These are phyloP conservation scores for Trilocha varians DNA, from an alignment of 2,888 invertebrate species.

Conservation along the genomic window DNA sequence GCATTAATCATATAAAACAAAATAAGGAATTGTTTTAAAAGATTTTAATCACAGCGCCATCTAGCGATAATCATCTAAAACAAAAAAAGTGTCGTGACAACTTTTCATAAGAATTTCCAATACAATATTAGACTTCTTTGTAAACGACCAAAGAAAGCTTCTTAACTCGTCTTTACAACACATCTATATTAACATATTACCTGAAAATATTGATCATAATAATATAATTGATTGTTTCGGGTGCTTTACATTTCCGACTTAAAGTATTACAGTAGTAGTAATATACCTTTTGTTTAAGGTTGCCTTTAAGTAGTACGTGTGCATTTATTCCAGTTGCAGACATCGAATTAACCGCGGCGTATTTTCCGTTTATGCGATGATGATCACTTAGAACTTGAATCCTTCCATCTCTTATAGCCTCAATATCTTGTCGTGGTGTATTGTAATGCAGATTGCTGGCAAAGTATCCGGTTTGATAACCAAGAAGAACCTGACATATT, in stretches of 20 bases:
- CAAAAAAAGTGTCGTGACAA: no score
- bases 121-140: no score
- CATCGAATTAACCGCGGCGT: conserved; percentile 36
- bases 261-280: background rate
- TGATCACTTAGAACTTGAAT: conserved; percentile 73
- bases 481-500: conserved; percentile 52
- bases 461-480: conserved; percentile 77
- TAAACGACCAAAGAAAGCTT: no score
- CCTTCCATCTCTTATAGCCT: conserved; percentile 60
- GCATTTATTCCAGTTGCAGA: conserved; percentile 37
- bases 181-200: no score
- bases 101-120: no score
- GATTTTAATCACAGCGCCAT: no score
- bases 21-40: no score
- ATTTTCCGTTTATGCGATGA: conserved; percentile 68
- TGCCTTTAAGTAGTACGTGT: conserved; percentile 36
- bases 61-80: no score
- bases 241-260: background rate
- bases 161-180: no score
- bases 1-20: no score
- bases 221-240: no score
- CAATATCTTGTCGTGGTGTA: conserved; percentile 61
- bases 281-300: conserved; percentile 36
- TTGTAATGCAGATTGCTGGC: conserved; percentile 81
- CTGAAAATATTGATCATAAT: no score